Conservation (phyloP, 2,797 vertebrate genomes). For the Sebastes itinus region DNA sequence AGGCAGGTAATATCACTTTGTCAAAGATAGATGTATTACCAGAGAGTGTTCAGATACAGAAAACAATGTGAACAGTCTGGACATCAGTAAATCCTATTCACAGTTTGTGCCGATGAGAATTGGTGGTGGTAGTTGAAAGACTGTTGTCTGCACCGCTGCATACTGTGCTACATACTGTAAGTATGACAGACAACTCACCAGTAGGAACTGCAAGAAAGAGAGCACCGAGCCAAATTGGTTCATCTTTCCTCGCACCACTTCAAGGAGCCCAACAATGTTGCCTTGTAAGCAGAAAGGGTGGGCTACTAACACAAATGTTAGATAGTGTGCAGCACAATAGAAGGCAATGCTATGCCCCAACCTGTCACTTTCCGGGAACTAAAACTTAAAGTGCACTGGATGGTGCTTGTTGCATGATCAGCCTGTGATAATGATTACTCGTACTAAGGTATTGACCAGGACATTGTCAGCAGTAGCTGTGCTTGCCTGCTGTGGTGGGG, state of each 20-base stretch:
- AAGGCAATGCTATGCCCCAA: neutral
- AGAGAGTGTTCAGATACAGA: neutral
- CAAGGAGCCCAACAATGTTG: neutral
- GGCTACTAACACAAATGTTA: neutral
- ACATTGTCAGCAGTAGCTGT: neutral
- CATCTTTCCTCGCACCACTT: neutral
- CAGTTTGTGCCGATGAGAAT: neutral
- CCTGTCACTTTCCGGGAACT: neutral
- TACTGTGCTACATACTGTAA: neutral
- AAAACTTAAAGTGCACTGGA: neutral
- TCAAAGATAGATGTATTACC: constrained; percentile 22
- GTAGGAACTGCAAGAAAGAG: neutral
- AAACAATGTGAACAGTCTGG: constrained; percentile 2
- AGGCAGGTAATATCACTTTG: constrained; percentile 3
- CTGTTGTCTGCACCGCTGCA: neutral
- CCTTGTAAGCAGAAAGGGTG: neutral
- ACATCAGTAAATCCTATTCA: neutral
- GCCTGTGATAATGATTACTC: neutral
- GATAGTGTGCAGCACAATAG: neutral
- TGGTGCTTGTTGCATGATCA: neutral
- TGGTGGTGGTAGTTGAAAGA: neutral
- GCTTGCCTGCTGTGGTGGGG: neutral
- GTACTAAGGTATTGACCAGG: neutral
- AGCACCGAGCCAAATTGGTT: neutral
- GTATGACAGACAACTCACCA: neutral